A percentile compares a stretch with the other conserved stretches of the same genome.
These are phyloP conservation scores for Tetragonisca angustula DNA, from an alignment of 2,888 invertebrate species.

Conservation along the genomic window DNA sequence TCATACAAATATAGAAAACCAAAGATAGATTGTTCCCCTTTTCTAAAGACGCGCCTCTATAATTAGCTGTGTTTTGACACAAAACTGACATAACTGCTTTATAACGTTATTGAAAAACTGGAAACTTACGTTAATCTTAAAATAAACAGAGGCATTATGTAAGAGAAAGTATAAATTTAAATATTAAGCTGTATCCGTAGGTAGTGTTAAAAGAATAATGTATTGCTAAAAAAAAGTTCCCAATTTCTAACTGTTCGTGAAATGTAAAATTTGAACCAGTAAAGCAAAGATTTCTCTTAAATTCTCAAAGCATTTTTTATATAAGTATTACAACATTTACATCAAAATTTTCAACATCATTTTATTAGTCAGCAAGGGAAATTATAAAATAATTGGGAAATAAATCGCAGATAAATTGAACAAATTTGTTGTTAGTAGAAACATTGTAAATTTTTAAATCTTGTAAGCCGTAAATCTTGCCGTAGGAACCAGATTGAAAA, in stretches of 20 bases:
- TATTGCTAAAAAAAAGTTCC: not conserved
- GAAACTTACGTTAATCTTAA: not conserved
- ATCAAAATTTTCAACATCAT: not conserved
- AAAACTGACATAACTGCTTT: conserved; percentile 55
- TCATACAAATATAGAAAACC: conserved; percentile 61
- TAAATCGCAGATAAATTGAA: not conserved
- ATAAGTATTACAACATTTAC: too few species aligned
- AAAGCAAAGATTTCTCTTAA: not conserved
- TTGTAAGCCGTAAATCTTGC: not conserved
- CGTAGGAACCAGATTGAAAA: not conserved
- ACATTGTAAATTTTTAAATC: not conserved
- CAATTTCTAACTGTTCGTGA: not conserved
- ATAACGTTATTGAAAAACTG: conserved; percentile 27
- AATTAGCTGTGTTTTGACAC: conserved; percentile 58
- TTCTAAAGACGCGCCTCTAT: conserved; percentile 51
- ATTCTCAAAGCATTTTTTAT: not conserved
- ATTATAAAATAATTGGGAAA: not conserved
- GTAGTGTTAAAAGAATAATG: not conserved
- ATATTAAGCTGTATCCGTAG: not conserved
- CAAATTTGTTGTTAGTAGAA: not conserved
- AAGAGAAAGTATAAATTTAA: conserved; percentile 7
- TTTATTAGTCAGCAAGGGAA: not conserved
- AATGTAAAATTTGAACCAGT: not conserved
- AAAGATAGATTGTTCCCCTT: conserved; percentile 63
- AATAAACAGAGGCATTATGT: conserved; percentile 13